Percentiles rank a stretch among this genome's conserved stretches.
These are phyloP conservation scores for Eurytoma adleriae DNA, from an alignment of 2,888 invertebrate species.

Conservation along the genomic window DNA sequence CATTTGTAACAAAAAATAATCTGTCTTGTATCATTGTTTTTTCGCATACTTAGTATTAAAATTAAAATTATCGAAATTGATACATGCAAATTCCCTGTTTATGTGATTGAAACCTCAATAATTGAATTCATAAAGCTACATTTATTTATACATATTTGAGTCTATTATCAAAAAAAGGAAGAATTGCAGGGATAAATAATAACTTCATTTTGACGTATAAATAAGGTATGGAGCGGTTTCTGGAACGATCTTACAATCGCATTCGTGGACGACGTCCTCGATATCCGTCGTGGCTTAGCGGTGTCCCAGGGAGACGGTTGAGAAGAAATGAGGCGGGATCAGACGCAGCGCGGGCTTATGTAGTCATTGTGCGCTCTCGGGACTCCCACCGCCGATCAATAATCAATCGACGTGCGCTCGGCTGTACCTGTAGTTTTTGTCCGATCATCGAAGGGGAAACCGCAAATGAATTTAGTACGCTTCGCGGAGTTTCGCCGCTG, in stretches of 20 bases:
- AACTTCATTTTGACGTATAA: conserved; percentile 11
- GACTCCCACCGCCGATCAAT: conserved; percentile 6
- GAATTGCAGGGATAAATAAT: not conserved
- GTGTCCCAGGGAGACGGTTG: not conserved
- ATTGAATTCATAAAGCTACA: too few species aligned
- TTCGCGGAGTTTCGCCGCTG: not conserved
- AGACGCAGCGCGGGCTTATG: not conserved
- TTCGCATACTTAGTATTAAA: too few species aligned
- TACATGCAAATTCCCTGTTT: too few species aligned
- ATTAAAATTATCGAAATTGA: too few species aligned
- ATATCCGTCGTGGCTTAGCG: not conserved
- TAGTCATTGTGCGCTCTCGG: not conserved
- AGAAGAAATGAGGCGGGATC: not conserved
- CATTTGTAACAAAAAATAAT: too few species aligned
- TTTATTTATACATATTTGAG: too few species aligned
- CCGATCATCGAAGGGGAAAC: not conserved
- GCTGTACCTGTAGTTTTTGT: conserved; percentile 2
- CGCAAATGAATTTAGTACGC: too few species aligned
- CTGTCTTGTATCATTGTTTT: too few species aligned
- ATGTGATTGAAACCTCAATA: too few species aligned
- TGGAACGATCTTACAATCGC: conserved; percentile 1
- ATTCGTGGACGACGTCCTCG: not conserved
- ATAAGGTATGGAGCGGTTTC: not conserved
- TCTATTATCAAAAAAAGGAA: not conserved
- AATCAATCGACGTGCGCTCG: conserved; percentile 23